These are phyloP conservation scores for Melanchra persicariae DNA, from an alignment of 2,888 invertebrate genomes.

Conservation along the genomic window DNA sequence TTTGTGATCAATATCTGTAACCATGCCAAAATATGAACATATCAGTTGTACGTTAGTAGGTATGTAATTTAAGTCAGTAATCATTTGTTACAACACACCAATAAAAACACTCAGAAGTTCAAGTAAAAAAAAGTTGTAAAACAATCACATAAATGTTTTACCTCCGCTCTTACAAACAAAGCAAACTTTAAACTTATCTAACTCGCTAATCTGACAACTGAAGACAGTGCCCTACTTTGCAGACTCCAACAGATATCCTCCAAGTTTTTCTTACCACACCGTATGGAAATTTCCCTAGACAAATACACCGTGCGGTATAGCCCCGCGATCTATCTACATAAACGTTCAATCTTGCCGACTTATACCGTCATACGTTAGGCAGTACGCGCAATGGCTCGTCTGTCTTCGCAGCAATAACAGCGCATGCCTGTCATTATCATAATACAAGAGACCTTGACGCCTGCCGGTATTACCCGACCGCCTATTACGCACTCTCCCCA, in stretches of 20 bases:
- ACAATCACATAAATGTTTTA: conserved; percentile 5
- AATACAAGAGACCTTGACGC: conserved; percentile 60
- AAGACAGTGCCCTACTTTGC: conserved; percentile 21
- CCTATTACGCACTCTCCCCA: conserved; percentile 45
- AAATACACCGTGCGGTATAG: conserved; percentile 43
- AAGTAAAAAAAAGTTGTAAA: conserved; percentile 8
- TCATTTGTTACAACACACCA: not conserved
- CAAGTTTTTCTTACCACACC: conserved; percentile 37
- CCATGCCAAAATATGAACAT: too few relatives aligned
- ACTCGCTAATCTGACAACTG: conserved; percentile 43
- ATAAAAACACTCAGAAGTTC: not conserved
- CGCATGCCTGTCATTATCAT: conserved; percentile 55
- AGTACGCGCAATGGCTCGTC: conserved; percentile 38
- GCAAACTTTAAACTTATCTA: conserved; percentile 31
- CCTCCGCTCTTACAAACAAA: conserved; percentile 20
- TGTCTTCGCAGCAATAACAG: conserved; percentile 46
- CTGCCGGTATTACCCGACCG: conserved; percentile 45
- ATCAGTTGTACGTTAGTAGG: too few relatives aligned
- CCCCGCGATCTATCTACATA: conserved; percentile 55
- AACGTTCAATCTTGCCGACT: conserved; percentile 56
- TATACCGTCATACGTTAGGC: conserved; percentile 31
- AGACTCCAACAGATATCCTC: conserved; percentile 9
- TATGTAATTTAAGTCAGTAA: too few relatives aligned
- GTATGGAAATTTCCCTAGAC: conserved; percentile 55
- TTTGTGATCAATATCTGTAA: too few relatives aligned